A percentile compares a stretch with the other conserved stretches of the same genome.
phyloP scores from a whole-genome alignment of 2,113 vertebrate species.

The Ivindomyrus marchei region DNA sequence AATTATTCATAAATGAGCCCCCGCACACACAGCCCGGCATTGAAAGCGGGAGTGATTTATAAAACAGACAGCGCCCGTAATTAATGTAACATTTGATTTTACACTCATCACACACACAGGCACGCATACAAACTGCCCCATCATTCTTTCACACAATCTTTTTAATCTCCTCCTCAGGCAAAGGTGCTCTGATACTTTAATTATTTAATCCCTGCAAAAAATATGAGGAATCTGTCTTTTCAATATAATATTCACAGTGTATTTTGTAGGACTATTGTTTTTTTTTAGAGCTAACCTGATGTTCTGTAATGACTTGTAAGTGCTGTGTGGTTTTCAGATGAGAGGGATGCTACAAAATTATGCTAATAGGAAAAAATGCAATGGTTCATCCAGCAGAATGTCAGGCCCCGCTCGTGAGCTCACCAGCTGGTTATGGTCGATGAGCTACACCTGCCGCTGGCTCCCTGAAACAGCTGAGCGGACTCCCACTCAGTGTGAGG shows the following conservation, averaged over 20 bases:
- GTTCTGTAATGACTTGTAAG: neutral
- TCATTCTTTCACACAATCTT: neutral
- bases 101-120: constrained; percentile 7
- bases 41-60: neutral
- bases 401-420: neutral
- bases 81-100: constrained; percentile 13
- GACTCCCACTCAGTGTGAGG: no score
- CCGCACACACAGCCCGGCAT: neutral
- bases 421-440: neutral
- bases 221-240: neutral
- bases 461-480: no score
- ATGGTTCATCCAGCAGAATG: neutral
- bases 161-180: neutral
- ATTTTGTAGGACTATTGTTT: neutral
- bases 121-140: neutral
- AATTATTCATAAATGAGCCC: constrained; percentile 10
- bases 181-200: neutral
- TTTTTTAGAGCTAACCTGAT: neutral
- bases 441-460: neutral
- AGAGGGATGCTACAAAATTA: neutral
- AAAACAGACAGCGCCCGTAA: neutral
- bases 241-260: neutral
- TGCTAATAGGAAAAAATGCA: neutral
- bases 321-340: neutral
- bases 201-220: neutral